Percentiles rank a stretch among this genome's conserved stretches.
These are phyloP conservation scores for Sinohyriopsis cumingii DNA, from an alignment of 2,888 invertebrate species.

Conservation along the genomic window DNA sequence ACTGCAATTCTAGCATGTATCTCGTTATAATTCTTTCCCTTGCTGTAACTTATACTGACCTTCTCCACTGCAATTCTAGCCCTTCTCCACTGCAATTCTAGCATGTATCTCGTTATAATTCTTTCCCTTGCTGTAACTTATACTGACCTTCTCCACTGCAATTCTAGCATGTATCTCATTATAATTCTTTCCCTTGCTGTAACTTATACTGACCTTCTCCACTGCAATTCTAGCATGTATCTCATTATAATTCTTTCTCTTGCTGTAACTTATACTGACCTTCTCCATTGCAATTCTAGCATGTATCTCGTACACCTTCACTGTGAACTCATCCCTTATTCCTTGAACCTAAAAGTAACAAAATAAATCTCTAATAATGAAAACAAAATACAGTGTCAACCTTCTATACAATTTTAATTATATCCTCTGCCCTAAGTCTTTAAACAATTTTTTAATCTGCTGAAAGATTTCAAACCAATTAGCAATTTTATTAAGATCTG, in stretches of 20 bases:
- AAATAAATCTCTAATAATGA: not conserved
- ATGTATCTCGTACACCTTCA: constrained; percentile 99
- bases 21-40: too few relatives aligned
- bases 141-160: constrained; percentile 86
- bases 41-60: constrained; percentile 54
- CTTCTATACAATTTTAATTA: too few relatives aligned
- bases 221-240: constrained; percentile 98
- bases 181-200: too few relatives aligned
- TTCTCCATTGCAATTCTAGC: constrained; percentile 97
- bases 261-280: constrained; percentile 46
- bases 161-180: constrained; percentile 99
- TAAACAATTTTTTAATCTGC: too few relatives aligned
- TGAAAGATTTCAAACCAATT: too few relatives aligned
- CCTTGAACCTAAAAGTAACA: constrained; percentile 87
- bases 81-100: constrained; percentile 94
- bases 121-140: too few relatives aligned
- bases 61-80: constrained; percentile 97
- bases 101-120: constrained; percentile 99
- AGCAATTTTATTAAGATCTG: too few relatives aligned
- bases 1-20: constrained; percentile 98
- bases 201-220: constrained; percentile 79
- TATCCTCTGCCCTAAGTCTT: too few relatives aligned
- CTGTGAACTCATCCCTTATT: constrained; percentile 92
- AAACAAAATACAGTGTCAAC: not conserved
- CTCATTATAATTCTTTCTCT: constrained; percentile 76